Percentiles rank a stretch among this genome's conserved stretches.
Evolutionary conservation across 2,888 invertebrate genomes (phyloP).

Genomic region (Amblyjoppa fuscipennis): DNA sequence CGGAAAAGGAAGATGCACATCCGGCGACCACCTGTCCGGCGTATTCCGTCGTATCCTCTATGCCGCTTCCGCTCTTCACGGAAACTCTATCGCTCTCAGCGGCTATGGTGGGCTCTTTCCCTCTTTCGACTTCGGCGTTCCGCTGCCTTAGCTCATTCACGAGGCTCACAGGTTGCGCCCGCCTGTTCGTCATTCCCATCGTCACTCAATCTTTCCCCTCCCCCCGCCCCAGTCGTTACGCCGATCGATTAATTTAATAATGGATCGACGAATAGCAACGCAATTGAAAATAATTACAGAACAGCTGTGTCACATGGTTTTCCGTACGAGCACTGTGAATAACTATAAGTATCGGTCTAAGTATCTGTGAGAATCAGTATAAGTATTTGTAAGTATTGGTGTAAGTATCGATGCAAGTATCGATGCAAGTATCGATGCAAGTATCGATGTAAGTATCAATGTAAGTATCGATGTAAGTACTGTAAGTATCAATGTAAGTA

Average conservation of each 20-base stretch:
- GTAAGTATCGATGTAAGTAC: too few relatives aligned
- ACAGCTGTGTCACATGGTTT: too few relatives aligned
- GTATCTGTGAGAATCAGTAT: too few relatives aligned
- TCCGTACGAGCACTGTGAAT: too few relatives aligned
- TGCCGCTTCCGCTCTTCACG: conserved; percentile 77
- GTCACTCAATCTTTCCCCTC: background rate
- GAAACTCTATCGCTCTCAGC: conserved; percentile 76
- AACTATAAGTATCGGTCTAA: too few relatives aligned
- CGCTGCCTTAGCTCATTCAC: conserved; percentile 51
- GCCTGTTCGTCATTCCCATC: conserved; percentile 11
- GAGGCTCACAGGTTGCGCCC: conserved; percentile 29
- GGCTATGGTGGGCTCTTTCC: conserved; percentile 54
- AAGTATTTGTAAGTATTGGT: too few relatives aligned
- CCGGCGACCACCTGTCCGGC: conserved; percentile 81
- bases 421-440: too few relatives aligned
- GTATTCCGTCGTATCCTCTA: conserved; percentile 79
- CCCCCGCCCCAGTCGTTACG: background rate
- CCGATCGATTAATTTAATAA: background rate
- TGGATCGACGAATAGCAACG: too few relatives aligned
- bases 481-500: too few relatives aligned
- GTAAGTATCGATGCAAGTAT: too few relatives aligned
- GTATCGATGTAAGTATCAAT: too few relatives aligned
- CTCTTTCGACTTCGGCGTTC: conserved; percentile 67
- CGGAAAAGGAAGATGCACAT: conserved; percentile 84
- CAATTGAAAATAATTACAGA: too few relatives aligned